Conservation (phyloP, 2,797 vertebrate species). For the Ceryle rudis region DNA sequence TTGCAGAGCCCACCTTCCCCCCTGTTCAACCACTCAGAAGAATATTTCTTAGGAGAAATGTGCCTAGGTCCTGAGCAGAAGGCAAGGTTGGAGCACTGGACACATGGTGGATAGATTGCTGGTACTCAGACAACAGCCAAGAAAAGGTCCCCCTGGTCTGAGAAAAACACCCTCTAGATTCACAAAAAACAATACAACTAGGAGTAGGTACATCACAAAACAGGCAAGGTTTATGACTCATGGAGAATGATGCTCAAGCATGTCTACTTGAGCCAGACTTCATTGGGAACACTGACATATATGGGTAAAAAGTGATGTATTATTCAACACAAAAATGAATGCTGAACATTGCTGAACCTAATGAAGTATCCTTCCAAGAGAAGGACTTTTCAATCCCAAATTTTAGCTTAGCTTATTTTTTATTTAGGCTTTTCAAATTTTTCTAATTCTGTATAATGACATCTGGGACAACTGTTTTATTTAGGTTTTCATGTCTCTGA, state of each 20-base stretch:
- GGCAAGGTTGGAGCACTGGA: rapidly evolving
- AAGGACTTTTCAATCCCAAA: background rate
- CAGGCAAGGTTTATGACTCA: background rate
- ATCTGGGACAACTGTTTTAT: background rate
- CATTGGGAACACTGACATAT: background rate
- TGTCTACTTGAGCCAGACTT: background rate
- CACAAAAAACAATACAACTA: background rate
- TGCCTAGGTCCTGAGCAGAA: background rate
- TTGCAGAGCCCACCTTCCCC: background rate
- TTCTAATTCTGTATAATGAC: background rate
- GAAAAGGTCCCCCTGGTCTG: background rate
- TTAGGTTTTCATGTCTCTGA: background rate
- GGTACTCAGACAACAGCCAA: background rate
- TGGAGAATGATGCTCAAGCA: background rate
- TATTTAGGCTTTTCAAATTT: background rate
- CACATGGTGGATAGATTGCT: background rate
- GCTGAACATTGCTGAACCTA: background rate
- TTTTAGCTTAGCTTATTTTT: background rate
- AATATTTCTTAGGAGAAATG: background rate
- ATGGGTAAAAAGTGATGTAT: background rate
- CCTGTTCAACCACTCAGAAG: background rate
- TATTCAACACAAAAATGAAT: background rate
- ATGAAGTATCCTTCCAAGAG: background rate
- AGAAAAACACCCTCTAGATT: background rate
- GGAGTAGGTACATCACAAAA: background rate